Evolutionary conservation across 2,113 vertebrate species (phyloP).

Genomic region (Ascaphus truei): DNA sequence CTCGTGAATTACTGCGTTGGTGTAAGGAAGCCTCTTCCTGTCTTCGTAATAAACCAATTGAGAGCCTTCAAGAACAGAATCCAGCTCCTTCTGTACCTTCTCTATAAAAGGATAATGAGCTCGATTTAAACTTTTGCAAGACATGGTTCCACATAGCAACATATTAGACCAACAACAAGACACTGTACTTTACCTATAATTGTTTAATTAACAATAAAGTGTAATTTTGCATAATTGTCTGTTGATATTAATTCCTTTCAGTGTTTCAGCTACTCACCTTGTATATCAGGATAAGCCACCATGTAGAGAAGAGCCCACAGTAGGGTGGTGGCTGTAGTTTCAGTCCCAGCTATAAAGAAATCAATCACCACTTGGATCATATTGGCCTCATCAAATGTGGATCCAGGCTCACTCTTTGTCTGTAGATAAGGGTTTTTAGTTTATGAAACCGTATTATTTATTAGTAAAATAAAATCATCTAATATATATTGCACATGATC

Average conservation of each 20-base stretch:
- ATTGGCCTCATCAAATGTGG: neutral
- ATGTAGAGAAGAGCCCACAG: slow-evolving; percentile 35
- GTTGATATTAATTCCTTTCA: neutral
- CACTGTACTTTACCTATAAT: neutral
- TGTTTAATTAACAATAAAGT: neutral
- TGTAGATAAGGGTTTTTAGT: too few species aligned
- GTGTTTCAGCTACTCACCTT: slow-evolving; percentile 2
- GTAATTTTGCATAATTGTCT: neutral
- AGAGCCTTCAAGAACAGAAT: neutral
- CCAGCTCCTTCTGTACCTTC: slow-evolving; percentile 15
- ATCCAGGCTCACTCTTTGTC: too few species aligned
- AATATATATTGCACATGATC: too few species aligned
- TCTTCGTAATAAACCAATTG: slow-evolving; percentile 40
- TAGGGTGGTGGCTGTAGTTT: slow-evolving; percentile 33
- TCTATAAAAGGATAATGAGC: too few species aligned
- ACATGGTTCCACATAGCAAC: too few species aligned
- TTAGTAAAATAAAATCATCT: too few species aligned
- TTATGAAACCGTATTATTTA: too few species aligned
- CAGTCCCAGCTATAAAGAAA: slow-evolving; percentile 35
- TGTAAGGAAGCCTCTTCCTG: neutral
- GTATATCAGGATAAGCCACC: slow-evolving; percentile 35
- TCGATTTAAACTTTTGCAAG: too few species aligned
- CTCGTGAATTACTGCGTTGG: neutral
- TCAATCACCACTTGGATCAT: slow-evolving; percentile 6
- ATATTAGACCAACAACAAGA: neutral